Evolutionary conservation across 2,888 invertebrate species (phyloP), one percentile per base, ranked within the genome.

Genomic region (Crematogaster levior): DNA sequence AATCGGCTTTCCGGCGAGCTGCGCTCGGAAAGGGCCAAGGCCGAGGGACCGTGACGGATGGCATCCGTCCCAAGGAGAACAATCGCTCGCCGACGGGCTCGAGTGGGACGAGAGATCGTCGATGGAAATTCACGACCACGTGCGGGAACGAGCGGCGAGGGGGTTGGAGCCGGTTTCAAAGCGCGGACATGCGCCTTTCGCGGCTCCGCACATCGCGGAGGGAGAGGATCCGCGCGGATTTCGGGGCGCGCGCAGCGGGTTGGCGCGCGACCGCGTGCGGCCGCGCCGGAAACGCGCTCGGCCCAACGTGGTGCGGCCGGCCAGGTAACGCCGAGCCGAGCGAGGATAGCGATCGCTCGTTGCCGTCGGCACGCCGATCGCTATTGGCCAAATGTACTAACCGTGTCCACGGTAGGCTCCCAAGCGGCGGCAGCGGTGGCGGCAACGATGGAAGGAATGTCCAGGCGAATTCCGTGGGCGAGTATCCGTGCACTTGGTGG

Each of bases 401-500:
- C 75, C 73, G 73, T 73, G 73, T 60, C 60, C 27, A 75, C 75
- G 63, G 75, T 75, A 75, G 75, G 75, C 27, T 75, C 37, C 51
- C 51, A 37, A n/a, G 12, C 43, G 27, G 24, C 21, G 53, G 1
- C 27, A n/a, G 34, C 46, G 56, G 15, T n/a, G 56, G 15, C 40
- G 24, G 40, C 37, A 40, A 21, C 56, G 24, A 56, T 56, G 72
- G 27, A 53, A 60, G 61, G 37, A 48, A 75, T 51, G 74, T 75
- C 58, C 48, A 15, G 58, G 9, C n/a, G 43, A 73, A 65, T 65
- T 51, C 75, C 73, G 30, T 61, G 6, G n/a, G 21, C 10, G 34
- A n/a, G 24, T 51, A 75, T 51, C 65, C 51, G 72, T 56, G 63
- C 40, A 27, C 24, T 24, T 15, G 12, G 61, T n/a, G 34, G 34